These are phyloP conservation scores for Artibeus jamaicensis DNA, from an alignment of 2,797 vertebrate species.

Conservation along the genomic window DNA sequence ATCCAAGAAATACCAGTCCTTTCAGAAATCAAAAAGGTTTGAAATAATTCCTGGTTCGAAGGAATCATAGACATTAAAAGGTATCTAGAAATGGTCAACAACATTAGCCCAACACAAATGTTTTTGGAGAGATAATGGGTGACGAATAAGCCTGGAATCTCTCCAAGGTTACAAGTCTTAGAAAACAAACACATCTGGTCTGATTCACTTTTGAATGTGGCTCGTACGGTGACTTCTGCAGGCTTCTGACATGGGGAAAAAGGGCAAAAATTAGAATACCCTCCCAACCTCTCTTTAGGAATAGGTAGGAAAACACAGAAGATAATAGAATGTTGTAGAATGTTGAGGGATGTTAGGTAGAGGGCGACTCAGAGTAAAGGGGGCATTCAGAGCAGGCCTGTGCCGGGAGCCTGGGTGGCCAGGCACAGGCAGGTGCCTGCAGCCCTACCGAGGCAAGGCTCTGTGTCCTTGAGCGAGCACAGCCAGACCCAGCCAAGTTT, in stretches of 20 bases:
- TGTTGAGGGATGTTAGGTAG: constrained; percentile 53
- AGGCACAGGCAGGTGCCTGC: background rate
- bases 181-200: background rate
- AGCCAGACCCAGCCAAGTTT: background rate
- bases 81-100: background rate
- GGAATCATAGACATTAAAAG: constrained; percentile 16
- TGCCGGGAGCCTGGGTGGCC: background rate
- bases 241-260: background rate
- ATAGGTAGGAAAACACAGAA: constrained; percentile 16
- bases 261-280: background rate
- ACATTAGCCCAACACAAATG: background rate
- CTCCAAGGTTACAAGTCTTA: background rate
- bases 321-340: constrained; percentile 60
- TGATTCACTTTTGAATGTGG: background rate
- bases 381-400: background rate
- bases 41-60: constrained; percentile 39
- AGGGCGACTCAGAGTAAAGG: background rate
- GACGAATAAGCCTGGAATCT: background rate
- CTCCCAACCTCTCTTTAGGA: background rate
- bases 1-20: background rate
- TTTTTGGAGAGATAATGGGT: background rate
- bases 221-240: background rate
- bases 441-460: background rate
- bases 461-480: background rate
- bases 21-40: constrained; percentile 1